Evolutionary conservation across 2,888 invertebrate species (phyloP), one percentile per base, ranked within the genome.

Genomic region (Thymelicus lineola): DNA sequence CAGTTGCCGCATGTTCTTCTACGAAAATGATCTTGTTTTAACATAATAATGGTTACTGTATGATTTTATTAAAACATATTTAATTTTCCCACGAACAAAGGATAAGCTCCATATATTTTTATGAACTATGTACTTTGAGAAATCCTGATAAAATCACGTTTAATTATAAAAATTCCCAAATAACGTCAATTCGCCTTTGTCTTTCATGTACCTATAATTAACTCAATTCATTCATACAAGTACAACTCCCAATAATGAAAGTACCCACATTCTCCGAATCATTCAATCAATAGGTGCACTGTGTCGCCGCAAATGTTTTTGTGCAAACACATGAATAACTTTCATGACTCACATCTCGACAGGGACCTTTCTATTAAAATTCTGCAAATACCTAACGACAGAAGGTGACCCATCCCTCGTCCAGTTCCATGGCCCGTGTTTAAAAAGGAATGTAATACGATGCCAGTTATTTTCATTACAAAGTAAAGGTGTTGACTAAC

Each of bases 391-490:
- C 86, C 88, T 83, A 85, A 88, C 87, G 89, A 80, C 82, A 77
- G 78, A 79, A 84, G 82, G 85, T 86, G 87, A 83, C 78, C 82
- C 79, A 77, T 81, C 90, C 89, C 86, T 86, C 80, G 89, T 89
- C 88, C 84, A 84, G 85, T 86, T 87, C 89, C 87, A 88, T 78
- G 80, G 82, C 83, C 83, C 80, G 79, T 82, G 86, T 87, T 90
- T 87, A 84, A 87, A 87, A 83, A 84, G 89, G 91, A 91, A 92
- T 91, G 89, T 89, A 90, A 90, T 89, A 90, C 88, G 86, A 86
- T 83, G 86, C 85, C 79, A 87, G 89, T 86, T 90, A 89, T 90
- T 90, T 90, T 86, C 90, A 90, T 91, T 91, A 87, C 88, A 60
- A 50, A 61, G 67, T 61, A 45, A 67, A 67, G 67, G 67, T 67